Evolutionary conservation across 2,113 vertebrate genomes (phyloP).

Genomic region (Plestiodon gilberti): DNA sequence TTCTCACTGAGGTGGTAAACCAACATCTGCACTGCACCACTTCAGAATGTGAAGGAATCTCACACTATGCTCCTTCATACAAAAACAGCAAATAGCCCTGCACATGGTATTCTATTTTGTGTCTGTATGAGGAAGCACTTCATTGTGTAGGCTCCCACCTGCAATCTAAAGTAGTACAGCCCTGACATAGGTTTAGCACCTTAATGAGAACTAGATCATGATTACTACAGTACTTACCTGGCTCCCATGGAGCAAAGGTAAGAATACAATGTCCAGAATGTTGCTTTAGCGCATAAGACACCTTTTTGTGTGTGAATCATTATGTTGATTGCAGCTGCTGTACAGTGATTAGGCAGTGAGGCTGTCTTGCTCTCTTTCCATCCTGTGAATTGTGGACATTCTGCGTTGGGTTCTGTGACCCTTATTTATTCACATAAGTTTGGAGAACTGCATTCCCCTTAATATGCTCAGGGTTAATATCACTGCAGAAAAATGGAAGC

Average conservation of each 20-base stretch:
- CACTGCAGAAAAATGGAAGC: slow-evolving; percentile 8
- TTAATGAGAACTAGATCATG: background rate
- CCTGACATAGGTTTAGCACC: background rate
- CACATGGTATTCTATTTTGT: background rate
- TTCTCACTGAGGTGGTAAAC: background rate
- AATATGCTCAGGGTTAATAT: background rate
- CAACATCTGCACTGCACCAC: background rate
- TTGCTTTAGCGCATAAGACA: background rate
- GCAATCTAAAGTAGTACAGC: background rate
- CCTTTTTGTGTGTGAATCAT: background rate
- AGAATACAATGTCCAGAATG: background rate
- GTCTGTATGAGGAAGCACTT: background rate
- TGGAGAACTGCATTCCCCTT: slow-evolving; percentile 30
- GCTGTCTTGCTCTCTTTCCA: background rate
- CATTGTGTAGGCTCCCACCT: background rate
- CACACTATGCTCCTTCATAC: background rate
- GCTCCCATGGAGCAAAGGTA: background rate
- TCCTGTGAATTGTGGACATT: slow-evolving; percentile 11
- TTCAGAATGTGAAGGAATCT: background rate
- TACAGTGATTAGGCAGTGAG: rapidly evolving
- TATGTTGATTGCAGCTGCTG: background rate
- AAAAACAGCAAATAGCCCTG: background rate
- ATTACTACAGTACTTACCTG: background rate
- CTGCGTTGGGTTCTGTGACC: slow-evolving; percentile 42
- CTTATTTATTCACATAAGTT: background rate